phyloP scores from a whole-genome alignment of 2,797 vertebrate genomes.

The Labeo calbasu region DNA sequence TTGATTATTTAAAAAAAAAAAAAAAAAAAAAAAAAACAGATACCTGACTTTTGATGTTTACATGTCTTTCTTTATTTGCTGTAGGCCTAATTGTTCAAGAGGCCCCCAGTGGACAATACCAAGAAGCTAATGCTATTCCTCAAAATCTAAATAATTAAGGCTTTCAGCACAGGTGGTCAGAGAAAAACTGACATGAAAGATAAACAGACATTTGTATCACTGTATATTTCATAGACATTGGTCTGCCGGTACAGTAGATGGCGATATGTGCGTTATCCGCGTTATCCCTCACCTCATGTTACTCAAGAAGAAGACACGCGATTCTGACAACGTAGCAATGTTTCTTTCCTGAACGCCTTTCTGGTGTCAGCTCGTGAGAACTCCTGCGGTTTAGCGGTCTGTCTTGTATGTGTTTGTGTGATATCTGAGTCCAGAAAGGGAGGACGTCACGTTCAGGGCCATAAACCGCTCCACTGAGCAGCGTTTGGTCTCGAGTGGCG shows the following conservation, averaged over 20 bases:
- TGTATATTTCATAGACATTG: background rate
- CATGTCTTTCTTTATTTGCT: background rate
- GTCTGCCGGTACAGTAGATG: conserved; percentile 15
- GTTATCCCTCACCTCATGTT: background rate
- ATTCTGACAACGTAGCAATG: conserved; percentile 21
- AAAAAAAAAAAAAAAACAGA: background rate
- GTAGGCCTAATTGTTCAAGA: no score
- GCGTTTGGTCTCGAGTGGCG: conserved; percentile 52
- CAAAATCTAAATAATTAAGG: background rate
- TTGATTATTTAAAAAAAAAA: background rate
- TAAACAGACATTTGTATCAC: background rate
- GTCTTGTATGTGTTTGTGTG: background rate
- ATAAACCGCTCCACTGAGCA: background rate
- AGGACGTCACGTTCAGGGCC: background rate
- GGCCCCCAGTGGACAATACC: background rate
- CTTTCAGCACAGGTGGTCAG: no score
- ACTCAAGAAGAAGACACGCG: conserved; percentile 28
- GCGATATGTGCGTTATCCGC: background rate
- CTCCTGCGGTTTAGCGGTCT: background rate
- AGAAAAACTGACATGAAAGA: background rate
- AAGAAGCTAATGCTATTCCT: background rate
- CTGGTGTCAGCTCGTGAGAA: background rate
- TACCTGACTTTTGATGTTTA: background rate
- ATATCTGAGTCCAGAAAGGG: background rate
- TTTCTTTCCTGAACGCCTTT: conserved; percentile 25